Evolutionary conservation across 2,888 invertebrate genomes (phyloP), one percentile per base, ranked within the genome.

Genomic region (Euclidia mi): DNA sequence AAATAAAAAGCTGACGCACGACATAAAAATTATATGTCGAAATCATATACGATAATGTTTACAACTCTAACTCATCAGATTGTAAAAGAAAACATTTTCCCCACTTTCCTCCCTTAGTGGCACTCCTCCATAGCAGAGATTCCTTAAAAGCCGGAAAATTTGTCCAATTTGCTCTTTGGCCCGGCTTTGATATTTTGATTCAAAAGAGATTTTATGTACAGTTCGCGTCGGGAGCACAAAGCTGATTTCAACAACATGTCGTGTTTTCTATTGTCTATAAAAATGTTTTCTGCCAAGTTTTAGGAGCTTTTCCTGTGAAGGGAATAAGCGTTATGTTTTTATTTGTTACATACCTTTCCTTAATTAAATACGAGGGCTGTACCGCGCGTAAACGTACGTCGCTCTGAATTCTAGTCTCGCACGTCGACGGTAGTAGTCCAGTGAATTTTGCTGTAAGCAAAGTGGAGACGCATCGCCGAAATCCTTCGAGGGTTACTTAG

Each of bases 61-160:
- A 58, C 56, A 35, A 35, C 40, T 37, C 55, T 51, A 45, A 76
- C 57, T 60, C 56, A 72, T 62, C 62, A 65, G 56, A 73, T 70
- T 59, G 65, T 72, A 62, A 76, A 75, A 78, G 75, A 76, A 78
- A 82, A 79, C 80, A 78, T 81, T 84, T 79, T 78, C 70, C 62
- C 65, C 67, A 65, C 65, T 75, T 75, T 76, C 64, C 69, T 63
- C 75, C 64, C 75, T 79, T 71, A 80, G 76, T 78, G 72, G 65
- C 74, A 79, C 76, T 78, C 71, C 49, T 78, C 71, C 47, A 63
- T 65, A 60, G 71, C 67, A 62, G 62, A 75, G 79, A 84, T 80
- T 82, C 78, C 77, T 82, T 82, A 84, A 86, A 84, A 86, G 87
- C 83, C 85, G 87, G 86, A 86, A 89, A 89, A 87, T 88, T 87